Conservation (phyloP, 1,140 invertebrate species). For the Bemisia tabaci region DNA sequence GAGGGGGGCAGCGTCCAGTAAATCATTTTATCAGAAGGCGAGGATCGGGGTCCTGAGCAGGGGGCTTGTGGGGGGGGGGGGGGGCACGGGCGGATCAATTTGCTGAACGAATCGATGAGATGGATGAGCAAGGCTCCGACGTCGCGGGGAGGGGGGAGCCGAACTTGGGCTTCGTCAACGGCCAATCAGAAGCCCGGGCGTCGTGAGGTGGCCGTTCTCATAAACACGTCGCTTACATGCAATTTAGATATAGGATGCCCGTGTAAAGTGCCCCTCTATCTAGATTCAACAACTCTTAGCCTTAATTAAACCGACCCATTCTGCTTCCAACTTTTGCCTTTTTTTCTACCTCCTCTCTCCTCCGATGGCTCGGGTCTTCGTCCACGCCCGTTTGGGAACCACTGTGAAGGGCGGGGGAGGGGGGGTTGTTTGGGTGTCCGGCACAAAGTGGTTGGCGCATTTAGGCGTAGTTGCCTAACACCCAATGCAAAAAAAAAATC, state of each 20-base stretch:
- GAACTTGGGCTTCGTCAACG: background rate
- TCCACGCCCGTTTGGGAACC: background rate
- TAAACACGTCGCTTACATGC: background rate
- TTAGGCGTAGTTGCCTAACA: too few species aligned
- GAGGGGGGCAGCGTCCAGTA: too few species aligned
- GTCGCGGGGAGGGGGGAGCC: background rate
- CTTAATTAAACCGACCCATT: background rate
- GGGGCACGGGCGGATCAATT: background rate
- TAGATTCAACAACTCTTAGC: background rate
- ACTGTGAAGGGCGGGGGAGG: too few species aligned
- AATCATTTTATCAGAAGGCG: too few species aligned
- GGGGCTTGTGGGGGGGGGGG: too few species aligned
- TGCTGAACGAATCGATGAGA: background rate
- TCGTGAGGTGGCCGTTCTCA: background rate
- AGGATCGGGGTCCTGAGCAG: too few species aligned
- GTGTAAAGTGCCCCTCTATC: background rate
- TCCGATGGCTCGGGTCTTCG: background rate
- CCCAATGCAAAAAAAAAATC: too few species aligned
- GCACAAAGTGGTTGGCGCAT: too few species aligned
- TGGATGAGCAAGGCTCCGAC: background rate
- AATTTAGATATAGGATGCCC: background rate
- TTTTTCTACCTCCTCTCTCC: background rate
- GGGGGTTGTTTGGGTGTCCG: too few species aligned
- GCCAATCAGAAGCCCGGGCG: background rate
- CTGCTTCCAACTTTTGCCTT: background rate